A percentile compares a stretch with the other conserved stretches of the same genome.
Evolutionary conservation across 2,113 vertebrate genomes (phyloP).

Genomic region (Rhynchomys soricoides): DNA sequence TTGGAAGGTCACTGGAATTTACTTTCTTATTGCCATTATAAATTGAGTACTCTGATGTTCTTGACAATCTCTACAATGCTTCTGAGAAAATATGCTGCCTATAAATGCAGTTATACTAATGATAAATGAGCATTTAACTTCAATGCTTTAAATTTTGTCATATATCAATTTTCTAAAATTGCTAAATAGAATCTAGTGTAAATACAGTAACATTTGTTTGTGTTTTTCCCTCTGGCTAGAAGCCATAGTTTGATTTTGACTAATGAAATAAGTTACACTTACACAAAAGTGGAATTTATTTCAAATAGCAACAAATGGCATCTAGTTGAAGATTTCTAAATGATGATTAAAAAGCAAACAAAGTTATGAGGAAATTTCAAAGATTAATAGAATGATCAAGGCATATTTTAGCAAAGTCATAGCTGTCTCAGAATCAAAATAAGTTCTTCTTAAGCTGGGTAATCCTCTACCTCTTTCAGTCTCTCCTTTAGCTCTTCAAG

Average conservation of each 20-base stretch:
- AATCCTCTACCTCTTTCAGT: background rate
- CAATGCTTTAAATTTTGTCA: background rate
- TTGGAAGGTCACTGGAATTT: background rate
- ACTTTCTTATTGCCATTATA: background rate
- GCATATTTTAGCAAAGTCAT: background rate
- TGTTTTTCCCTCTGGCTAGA: background rate
- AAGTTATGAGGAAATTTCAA: background rate
- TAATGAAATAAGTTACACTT: background rate
- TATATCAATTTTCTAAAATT: background rate
- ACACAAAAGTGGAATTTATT: background rate
- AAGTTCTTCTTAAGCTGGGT: background rate
- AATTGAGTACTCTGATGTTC: background rate
- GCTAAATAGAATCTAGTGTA: background rate
- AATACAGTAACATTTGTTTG: background rate
- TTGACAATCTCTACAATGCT: conserved; percentile 1
- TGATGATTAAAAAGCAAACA: background rate
- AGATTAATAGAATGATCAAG: background rate
- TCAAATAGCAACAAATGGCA: conserved; percentile 25
- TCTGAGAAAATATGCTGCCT: background rate
- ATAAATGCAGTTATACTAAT: background rate
- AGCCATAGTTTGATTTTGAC: background rate
- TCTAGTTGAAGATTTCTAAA: background rate
- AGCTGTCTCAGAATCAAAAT: background rate
- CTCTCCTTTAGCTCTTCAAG: background rate
- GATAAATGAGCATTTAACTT: background rate